Base-by-base conservation (phyloP, 2,113 vertebrate genomes). In the Salvelinus alpinus region DNA sequence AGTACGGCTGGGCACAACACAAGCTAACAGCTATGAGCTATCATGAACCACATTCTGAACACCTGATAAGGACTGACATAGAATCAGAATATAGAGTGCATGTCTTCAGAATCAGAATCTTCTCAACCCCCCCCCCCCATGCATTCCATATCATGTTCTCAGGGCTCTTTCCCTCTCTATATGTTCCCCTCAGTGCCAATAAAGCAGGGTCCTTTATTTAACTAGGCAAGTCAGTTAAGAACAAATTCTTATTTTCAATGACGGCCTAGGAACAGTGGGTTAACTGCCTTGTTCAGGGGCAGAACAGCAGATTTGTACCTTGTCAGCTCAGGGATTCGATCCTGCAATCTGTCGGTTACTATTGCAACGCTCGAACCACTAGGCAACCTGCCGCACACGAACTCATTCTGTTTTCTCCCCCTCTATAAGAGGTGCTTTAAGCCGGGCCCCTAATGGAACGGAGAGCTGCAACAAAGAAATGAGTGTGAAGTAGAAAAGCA, bases 401-500 rank as follows among this genome's bases (percentile, higher is more conserved):
- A 6, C 38, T 47, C 29, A 22, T n/a, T 38, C 2, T 76, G 44
- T 8, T 34, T 77, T 74, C 59, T 65, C 29, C 9, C 64, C 48
- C 77, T 75, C 76, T 20, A 27, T 18, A 34, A 44, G 69, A 72
- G 20, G 5, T 22, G 70, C 73, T 67, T 86, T 84, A 85, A 88
- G 81, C 82, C 73, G 81, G 73, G 29, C 20, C 16, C 54, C 18
- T 78, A 65, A 80, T 85, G 80, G 73, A 77, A 72, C 67, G 38
- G 18, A 66, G 27, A 20, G 2, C 62, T 62, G 76, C 69, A 80
- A 66, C 69, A 80, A 66, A 67, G 76, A 80, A 84, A 85, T 74
- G 38, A 80, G 80, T 47, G 64, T 74, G 79, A 77, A 78, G 82
- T 80, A 82, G 59, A 73, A 73, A 67, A 48, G 72, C 62, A 79